Conservation (phyloP, 2,797 vertebrate genomes). For the Brachyalestes nurse region DNA sequence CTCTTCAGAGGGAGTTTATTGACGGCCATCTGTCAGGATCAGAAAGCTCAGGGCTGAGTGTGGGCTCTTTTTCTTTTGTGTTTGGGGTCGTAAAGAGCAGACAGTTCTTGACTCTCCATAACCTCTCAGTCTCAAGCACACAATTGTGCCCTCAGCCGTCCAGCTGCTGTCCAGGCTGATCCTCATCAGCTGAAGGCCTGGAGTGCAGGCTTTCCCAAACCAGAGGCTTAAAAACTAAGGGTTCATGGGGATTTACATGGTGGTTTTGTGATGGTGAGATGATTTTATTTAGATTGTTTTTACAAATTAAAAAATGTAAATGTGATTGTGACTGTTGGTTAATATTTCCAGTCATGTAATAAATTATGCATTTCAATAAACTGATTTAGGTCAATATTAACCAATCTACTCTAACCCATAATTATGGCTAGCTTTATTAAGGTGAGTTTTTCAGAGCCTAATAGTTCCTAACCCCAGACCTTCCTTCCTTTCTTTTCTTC, state of each 20-base stretch:
- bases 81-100: slow-evolving; percentile 23
- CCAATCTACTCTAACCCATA: too few species aligned
- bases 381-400: too few species aligned
- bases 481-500: too few species aligned
- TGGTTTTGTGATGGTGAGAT: too few species aligned
- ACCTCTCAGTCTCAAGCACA: slow-evolving; percentile 9
- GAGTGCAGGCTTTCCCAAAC: not conserved
- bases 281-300: too few species aligned
- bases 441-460: too few species aligned
- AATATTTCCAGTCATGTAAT: too few species aligned
- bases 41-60: slow-evolving; percentile 17
- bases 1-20: slow-evolving; percentile 40
- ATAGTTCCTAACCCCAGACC: too few species aligned
- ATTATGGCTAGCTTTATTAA: too few species aligned
- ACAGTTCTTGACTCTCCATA: slow-evolving; percentile 25
- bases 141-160: slow-evolving; percentile 8
- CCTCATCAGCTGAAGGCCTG: not conserved
- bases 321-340: too few species aligned
- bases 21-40: slow-evolving; percentile 51
- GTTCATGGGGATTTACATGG: not conserved
- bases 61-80: slow-evolving; percentile 28
- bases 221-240: not conserved
- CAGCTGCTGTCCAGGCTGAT: slow-evolving; percentile 40
- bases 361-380: too few species aligned
- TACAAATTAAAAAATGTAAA: too few species aligned